phyloP scores from a whole-genome alignment of 2,797 vertebrate genomes.

The Sparidentex hasta region DNA sequence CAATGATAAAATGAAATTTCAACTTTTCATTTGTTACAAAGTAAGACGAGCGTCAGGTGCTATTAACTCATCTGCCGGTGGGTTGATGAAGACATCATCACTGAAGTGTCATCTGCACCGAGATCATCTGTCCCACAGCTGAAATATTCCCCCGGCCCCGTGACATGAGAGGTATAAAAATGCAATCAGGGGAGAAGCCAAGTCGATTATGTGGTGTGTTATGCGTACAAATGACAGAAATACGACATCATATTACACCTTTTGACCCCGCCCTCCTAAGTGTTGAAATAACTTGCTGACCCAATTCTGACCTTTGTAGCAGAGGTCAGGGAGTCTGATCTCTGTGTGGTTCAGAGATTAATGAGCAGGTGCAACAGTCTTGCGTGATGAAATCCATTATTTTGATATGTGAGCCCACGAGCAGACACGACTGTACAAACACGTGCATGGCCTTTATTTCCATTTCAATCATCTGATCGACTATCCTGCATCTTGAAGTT shows the following conservation, averaged over 20 bases:
- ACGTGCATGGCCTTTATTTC: constrained; percentile 5
- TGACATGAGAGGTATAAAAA: constrained; percentile 61
- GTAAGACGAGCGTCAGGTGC: constrained; percentile 4
- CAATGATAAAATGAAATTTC: constrained; percentile 23
- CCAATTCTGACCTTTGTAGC: constrained; percentile 44
- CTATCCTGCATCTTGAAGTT: background rate
- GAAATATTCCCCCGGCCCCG: constrained; percentile 45
- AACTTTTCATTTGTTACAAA: background rate
- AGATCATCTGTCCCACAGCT: constrained; percentile 46
- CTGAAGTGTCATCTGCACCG: constrained; percentile 24
- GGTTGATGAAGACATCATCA: constrained; percentile 32
- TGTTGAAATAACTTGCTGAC: constrained; percentile 64
- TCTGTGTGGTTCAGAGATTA: constrained; percentile 35
- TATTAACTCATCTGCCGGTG: constrained; percentile 21
- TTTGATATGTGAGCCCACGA: constrained; percentile 33
- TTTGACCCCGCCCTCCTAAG: constrained; percentile 65
- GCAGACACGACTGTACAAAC: background rate
- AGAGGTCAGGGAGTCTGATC: constrained; percentile 36
- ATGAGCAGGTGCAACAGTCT: constrained; percentile 37
- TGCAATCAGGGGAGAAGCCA: constrained; percentile 43
- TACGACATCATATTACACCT: constrained; percentile 48
- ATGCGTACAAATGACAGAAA: constrained; percentile 63
- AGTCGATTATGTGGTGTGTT: constrained; percentile 56
- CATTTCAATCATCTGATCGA: background rate
- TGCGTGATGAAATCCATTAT: constrained; percentile 44